phyloP scores from a whole-genome alignment of 2,888 invertebrate genomes.

The Candidula unifasciata region DNA sequence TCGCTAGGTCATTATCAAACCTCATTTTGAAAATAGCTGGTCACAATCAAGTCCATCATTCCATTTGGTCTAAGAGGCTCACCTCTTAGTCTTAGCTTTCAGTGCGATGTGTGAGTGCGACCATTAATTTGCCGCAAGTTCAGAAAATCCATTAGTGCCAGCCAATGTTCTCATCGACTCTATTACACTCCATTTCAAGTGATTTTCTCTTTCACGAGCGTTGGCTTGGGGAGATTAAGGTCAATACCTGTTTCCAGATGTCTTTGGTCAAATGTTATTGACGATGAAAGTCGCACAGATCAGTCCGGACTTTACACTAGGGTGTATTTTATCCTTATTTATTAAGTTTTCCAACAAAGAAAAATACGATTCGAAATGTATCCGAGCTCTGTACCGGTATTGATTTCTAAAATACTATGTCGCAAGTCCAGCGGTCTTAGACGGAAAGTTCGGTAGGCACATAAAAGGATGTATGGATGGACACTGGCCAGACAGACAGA shows the following conservation, averaged over 20 bases:
- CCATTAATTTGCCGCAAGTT: constrained; percentile 7
- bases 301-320: not conserved
- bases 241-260: constrained; percentile 25
- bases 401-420: too few relatives aligned
- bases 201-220: constrained; percentile 1
- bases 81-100: not conserved
- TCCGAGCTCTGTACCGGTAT: too few relatives aligned
- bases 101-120: not conserved
- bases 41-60: not conserved
- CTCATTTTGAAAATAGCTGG: not conserved
- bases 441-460: too few relatives aligned
- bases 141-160: constrained; percentile 11
- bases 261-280: not conserved
- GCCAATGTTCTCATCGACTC: not conserved
- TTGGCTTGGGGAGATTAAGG: not conserved
- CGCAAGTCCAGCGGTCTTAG: too few relatives aligned
- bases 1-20: too few relatives aligned
- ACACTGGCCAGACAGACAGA: too few relatives aligned
- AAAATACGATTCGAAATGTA: too few relatives aligned
- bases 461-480: too few relatives aligned
- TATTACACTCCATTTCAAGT: not conserved
- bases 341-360: too few relatives aligned
- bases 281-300: not conserved
- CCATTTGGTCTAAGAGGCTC: not conserved
- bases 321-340: too few relatives aligned